Base-by-base conservation (phyloP, 2,797 vertebrate species). In the Martes flavigula region DNA sequence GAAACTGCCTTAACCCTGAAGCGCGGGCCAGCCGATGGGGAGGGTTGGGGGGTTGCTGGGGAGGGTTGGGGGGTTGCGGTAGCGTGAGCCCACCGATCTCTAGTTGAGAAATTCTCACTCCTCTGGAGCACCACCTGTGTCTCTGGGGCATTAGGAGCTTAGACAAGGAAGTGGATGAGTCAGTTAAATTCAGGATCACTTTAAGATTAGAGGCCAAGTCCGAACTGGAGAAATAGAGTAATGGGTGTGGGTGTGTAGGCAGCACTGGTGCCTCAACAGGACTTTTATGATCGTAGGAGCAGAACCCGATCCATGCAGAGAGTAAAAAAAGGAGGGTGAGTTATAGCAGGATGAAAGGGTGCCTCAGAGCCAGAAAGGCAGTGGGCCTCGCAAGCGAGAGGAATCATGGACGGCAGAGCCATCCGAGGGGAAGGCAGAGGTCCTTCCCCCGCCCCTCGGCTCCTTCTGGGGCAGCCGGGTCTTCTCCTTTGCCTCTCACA, bases 181-280 rank as follows among this genome's bases (percentile, higher is more conserved):
- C 54, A 17, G 13, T 56, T 17, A 78, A 64, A 85, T n/a, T 32
- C 56, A 32, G 0, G 6, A 15, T 17, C 64, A 25, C 2, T 51
- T 68, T 46, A 82, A 64, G 51, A 70, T 81, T 75, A 83, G 83
- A 70, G 48, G 10, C 20, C 48, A 27, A 32, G 13, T 58, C 58
- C 32, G 81, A 21, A 23, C 18, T 35, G 87, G n/a, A 38, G 77
- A 43, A 10, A 21, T 7, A 48, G 68, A 20, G 8, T 11, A 25
- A 23, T 1, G 43, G 43, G 3, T 10, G 40, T n/a, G 51, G 25
- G 4, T 32, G 3, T 2, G 30, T 18, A 20, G 0, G 20, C 27
- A 7, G 58, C 7, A 2, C 1, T 7, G 51, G 9, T 0, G 27
- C 14, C 35, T 56, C 40, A 21, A 87, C 62, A 84, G 83, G 62